Evolutionary conservation across 1,140 invertebrate genomes (phyloP).

Genomic region (Dendrolimus kikuchii): DNA sequence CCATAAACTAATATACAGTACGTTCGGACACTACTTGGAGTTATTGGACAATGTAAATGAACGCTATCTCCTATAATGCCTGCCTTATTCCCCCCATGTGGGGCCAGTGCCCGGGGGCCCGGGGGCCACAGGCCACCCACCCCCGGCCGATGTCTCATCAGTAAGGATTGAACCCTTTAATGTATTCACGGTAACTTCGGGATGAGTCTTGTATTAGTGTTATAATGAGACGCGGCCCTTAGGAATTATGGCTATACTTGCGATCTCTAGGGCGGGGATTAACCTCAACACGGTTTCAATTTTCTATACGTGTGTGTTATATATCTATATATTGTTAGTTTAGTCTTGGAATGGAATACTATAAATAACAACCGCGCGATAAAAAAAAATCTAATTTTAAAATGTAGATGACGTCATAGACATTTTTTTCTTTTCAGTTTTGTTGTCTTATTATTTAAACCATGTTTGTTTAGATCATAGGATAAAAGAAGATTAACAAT

Average conservation of each 20-base stretch:
- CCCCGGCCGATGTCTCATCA: constrained; percentile 65
- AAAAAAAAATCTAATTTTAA: too few relatives aligned
- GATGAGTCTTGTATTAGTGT: constrained; percentile 71
- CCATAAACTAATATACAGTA: constrained; percentile 63
- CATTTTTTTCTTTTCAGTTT: too few relatives aligned
- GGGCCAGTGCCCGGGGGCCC: constrained; percentile 54
- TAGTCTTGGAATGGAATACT: too few relatives aligned
- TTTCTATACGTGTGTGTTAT: constrained; percentile 38
- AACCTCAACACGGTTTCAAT: constrained; percentile 61
- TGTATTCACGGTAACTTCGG: constrained; percentile 70
- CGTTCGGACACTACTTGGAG: constrained; percentile 68
- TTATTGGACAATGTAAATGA: constrained; percentile 72
- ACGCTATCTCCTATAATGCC: constrained; percentile 70
- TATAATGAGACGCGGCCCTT: constrained; percentile 70
- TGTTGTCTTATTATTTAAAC: too few relatives aligned
- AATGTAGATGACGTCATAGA: too few relatives aligned
- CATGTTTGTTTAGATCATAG: too few relatives aligned
- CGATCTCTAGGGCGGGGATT: constrained; percentile 48
- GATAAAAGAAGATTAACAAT: too few relatives aligned
- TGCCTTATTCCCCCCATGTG: constrained; percentile 56
- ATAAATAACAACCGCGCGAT: too few relatives aligned
- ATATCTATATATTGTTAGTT: too few relatives aligned
- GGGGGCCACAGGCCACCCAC: constrained; percentile 29
- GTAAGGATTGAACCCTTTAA: constrained; percentile 71
- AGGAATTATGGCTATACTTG: constrained; percentile 69